A percentile compares a stretch with the other conserved stretches of the same genome.
phyloP scores from a whole-genome alignment of 2,113 vertebrate genomes.

The Oreochromis spilurus region DNA sequence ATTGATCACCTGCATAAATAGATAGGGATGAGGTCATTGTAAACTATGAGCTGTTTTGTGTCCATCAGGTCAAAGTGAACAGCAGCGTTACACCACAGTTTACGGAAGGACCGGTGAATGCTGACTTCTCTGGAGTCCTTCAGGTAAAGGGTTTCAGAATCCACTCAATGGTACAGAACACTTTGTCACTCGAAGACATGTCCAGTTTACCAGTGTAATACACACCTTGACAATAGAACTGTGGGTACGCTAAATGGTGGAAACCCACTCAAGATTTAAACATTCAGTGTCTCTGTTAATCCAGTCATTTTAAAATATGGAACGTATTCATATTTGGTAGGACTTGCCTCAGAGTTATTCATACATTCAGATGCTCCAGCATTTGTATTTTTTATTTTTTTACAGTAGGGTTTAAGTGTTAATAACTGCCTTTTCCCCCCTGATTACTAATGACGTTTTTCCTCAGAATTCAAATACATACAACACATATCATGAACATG shows the following conservation, averaged over 20 bases:
- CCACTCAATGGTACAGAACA: neutral
- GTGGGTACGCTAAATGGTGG: neutral
- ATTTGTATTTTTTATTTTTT: neutral
- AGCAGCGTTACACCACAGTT: slow-evolving; percentile 83
- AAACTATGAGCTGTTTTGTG: neutral
- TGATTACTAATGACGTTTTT: neutral
- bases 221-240: neutral
- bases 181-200: neutral
- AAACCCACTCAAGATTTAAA: neutral
- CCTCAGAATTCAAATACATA: neutral
- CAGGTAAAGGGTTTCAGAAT: slow-evolving; percentile 74
- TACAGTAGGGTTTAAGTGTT: neutral
- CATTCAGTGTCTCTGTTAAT: neutral
- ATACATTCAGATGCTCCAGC: neutral
- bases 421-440: neutral
- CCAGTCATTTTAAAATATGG: neutral
- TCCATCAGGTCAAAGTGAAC: slow-evolving; percentile 79
- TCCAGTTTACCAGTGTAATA: neutral
- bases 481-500: neutral
- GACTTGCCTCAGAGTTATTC: neutral
- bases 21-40: neutral
- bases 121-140: slow-evolving; percentile 86
- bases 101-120: slow-evolving; percentile 81
- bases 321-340: neutral
- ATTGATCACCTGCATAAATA: neutral